phyloP scores from a whole-genome alignment of 2,888 invertebrate genomes.

The Cristatella mucedo region DNA sequence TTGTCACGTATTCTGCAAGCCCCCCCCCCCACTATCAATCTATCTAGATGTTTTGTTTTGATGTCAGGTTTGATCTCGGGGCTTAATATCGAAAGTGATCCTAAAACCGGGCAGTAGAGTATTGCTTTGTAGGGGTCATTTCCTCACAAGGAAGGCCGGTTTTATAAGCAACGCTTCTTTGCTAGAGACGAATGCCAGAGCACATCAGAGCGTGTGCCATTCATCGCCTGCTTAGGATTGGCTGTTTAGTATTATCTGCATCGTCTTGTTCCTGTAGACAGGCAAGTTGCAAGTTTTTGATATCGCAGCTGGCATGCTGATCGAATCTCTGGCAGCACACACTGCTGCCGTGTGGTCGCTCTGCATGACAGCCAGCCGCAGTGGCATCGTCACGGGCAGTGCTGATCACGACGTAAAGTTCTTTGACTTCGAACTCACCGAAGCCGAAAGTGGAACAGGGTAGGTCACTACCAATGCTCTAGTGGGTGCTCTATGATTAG shows the following conservation, averaged over 20 bases:
- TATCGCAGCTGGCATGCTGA: conserved; percentile 58
- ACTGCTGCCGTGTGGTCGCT: conserved; percentile 61
- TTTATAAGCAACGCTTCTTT: not conserved
- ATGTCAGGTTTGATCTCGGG: too few species aligned
- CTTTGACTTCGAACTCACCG: conserved; percentile 77
- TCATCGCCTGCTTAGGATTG: not conserved
- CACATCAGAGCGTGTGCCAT: not conserved
- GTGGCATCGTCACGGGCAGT: conserved; percentile 53
- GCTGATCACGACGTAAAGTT: conserved; percentile 77
- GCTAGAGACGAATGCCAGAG: not conserved
- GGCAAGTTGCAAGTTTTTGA: conserved; percentile 69
- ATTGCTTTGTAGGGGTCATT: too few species aligned
- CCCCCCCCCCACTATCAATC: too few species aligned
- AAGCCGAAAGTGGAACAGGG: conserved; percentile 44
- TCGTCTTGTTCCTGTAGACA: conserved; percentile 20
- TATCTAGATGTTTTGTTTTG: too few species aligned
- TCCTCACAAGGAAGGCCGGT: too few species aligned
- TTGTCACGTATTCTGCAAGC: too few species aligned
- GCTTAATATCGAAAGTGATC: too few species aligned
- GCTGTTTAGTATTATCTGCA: conserved; percentile 10
- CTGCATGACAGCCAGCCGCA: conserved; percentile 56
- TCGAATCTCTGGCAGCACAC: conserved; percentile 69
- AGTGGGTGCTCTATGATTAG: too few species aligned
- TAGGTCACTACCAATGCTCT: too few species aligned
- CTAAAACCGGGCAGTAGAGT: too few species aligned